phyloP scores from a whole-genome alignment of 2,113 vertebrate genomes.

The Heliornis fulica region DNA sequence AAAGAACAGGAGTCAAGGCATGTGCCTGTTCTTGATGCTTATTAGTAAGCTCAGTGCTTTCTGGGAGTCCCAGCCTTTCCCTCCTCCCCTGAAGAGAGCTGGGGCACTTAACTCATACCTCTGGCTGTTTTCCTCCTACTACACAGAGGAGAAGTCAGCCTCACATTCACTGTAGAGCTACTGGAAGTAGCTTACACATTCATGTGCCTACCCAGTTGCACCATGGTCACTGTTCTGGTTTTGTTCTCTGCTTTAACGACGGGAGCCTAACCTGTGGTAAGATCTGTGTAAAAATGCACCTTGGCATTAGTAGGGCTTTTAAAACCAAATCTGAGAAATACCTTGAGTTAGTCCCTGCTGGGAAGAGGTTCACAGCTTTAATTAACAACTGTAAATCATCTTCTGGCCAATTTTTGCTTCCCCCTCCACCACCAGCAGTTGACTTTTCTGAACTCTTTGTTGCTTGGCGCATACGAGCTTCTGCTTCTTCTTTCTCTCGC shows the following conservation, averaged over 20 bases:
- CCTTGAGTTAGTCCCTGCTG: constrained; percentile 97
- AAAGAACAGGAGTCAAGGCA: not conserved
- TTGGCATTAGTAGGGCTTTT: not conserved
- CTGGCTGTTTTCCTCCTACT: not conserved
- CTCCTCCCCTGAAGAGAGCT: not conserved
- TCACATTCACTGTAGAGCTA: not conserved
- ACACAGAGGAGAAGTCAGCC: not conserved
- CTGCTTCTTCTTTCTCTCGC: constrained; percentile 88
- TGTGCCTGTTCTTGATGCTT: not conserved
- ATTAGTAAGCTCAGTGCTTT: not conserved
- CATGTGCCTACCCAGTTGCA: not conserved
- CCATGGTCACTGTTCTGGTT: not conserved
- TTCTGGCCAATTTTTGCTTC: constrained; percentile 92
- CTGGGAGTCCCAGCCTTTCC: not conserved
- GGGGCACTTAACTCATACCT: accelerated
- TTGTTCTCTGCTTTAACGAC: not conserved
- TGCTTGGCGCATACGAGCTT: constrained; percentile 88
- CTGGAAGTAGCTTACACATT: not conserved
- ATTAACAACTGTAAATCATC: constrained; percentile 96
- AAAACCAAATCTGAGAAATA: constrained; percentile 41
- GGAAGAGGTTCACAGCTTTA: constrained; percentile 98
- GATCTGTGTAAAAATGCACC: not conserved
- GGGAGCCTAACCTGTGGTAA: not conserved
- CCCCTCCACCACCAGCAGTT: constrained; percentile 77
- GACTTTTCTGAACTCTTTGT: constrained; percentile 85